Evolutionary conservation across 64 coral and sea anemone species (phyloP).

Genomic region (Exaiptasia diaphana): DNA sequence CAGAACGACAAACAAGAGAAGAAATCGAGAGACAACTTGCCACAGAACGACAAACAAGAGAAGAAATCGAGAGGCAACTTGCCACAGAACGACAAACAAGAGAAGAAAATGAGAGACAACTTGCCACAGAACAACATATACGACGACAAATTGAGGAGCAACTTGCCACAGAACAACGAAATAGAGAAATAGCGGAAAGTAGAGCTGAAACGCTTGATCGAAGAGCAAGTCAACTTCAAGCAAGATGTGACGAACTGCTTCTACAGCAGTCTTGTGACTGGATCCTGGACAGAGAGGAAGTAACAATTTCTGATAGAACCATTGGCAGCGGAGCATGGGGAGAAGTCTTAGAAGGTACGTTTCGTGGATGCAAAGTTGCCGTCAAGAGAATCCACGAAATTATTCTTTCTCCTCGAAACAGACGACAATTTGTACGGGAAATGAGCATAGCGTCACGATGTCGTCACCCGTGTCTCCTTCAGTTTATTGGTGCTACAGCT

Average conservation of each 20-base stretch:
- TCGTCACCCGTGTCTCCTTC: constrained; percentile 61
- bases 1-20: not conserved
- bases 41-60: not conserved
- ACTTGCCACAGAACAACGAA: not conserved
- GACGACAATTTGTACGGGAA: constrained; percentile 31
- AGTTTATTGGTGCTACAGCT: constrained; percentile 73
- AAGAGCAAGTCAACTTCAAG: too few relatives aligned
- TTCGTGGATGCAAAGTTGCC: constrained; percentile 47
- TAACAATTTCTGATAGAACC: not conserved
- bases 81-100: not conserved
- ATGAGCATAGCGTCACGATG: constrained; percentile 55
- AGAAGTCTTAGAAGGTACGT: constrained; percentile 1
- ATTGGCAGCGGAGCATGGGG: constrained; percentile 51
- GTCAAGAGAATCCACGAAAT: constrained; percentile 36
- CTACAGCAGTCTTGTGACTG: too few relatives aligned
- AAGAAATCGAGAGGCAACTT: not conserved
- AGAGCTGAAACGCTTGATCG: not conserved
- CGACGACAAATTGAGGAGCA: not conserved
- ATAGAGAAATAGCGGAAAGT: not conserved
- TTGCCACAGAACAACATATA: not conserved
- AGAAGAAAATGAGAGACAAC: not conserved
- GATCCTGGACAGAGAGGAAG: constrained; percentile 23
- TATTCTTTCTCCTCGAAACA: not conserved
- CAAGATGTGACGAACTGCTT: too few relatives aligned
- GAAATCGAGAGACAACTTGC: not conserved